Conservation (phyloP, 2,888 invertebrate genomes). For the Brenthis daphne region DNA sequence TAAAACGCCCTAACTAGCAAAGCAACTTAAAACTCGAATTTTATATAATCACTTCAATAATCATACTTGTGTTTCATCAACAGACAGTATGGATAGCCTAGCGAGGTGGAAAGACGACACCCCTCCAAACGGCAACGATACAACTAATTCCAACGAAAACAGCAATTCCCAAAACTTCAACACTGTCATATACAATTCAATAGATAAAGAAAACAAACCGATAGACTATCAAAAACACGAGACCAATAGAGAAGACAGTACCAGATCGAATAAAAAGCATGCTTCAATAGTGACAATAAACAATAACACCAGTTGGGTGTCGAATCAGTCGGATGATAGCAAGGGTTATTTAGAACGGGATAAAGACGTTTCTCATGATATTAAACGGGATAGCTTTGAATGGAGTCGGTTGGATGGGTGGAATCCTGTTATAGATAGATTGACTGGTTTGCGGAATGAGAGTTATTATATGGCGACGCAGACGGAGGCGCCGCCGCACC, state of each 20-base stretch:
- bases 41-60: too few relatives aligned
- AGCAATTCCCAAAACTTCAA: conserved; percentile 67
- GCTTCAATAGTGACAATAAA: conserved; percentile 77
- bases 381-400: conserved; percentile 80
- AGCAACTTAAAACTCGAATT: too few relatives aligned
- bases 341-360: conserved; percentile 77
- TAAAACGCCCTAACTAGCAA: too few relatives aligned
- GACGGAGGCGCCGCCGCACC: conserved; percentile 80
- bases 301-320: conserved; percentile 77
- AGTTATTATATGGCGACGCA: conserved; percentile 94
- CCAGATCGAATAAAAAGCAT: conserved; percentile 67
- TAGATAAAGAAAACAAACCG: conserved; percentile 70
- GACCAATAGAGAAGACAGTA: conserved; percentile 54
- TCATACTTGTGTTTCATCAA: not conserved
- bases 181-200: conserved; percentile 76
- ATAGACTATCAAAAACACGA: conserved; percentile 55
- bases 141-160: conserved; percentile 69
- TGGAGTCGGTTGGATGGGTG: conserved; percentile 85
- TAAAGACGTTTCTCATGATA: conserved; percentile 75
- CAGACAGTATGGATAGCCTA: conserved; percentile 80
- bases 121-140: conserved; percentile 77
- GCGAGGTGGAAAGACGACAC: conserved; percentile 81
- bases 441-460: conserved; percentile 92
- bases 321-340: conserved; percentile 77
- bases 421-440: conserved; percentile 94